These are phyloP conservation scores for Hirundichthys speculiger DNA, from an alignment of 2,113 vertebrate species.

Conservation along the genomic window DNA sequence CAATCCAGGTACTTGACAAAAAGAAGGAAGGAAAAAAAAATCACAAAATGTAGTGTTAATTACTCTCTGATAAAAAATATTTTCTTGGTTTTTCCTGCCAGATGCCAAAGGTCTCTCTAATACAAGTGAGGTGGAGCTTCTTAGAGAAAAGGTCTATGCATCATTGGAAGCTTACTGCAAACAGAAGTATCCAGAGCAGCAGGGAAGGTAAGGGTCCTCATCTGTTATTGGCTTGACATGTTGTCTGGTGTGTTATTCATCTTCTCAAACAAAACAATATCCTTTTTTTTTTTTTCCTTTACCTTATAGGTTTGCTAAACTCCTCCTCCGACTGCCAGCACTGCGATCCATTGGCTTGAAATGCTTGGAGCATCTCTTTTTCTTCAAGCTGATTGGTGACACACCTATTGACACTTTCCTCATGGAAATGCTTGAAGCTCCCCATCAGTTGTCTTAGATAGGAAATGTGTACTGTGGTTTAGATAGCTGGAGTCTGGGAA, in stretches of 20 bases:
- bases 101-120: conserved; percentile 92
- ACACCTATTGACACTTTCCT: conserved; percentile 95
- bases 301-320: conserved; percentile 87
- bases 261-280: too few species aligned
- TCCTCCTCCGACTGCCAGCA: conserved; percentile 89
- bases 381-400: conserved; percentile 95
- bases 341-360: conserved; percentile 91
- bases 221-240: too few species aligned
- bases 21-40: not conserved
- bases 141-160: conserved; percentile 92
- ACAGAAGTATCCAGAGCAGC: conserved; percentile 91
- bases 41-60: too few species aligned
- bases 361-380: conserved; percentile 94
- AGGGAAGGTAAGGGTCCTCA: conserved; percentile 80
- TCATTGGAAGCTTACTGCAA: conserved; percentile 93
- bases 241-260: not conserved
- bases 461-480: conserved; percentile 66
- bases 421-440: conserved; percentile 95
- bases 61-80: not conserved
- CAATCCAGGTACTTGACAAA: conserved; percentile 83
- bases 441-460: conserved; percentile 87
- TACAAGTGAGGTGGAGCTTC: conserved; percentile 89
- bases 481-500: conserved; percentile 76
- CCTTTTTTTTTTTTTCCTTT: not conserved
- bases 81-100: conserved; percentile 45